phyloP scores from a whole-genome alignment of 2,888 invertebrate genomes.

The Pheosia gnoma region DNA sequence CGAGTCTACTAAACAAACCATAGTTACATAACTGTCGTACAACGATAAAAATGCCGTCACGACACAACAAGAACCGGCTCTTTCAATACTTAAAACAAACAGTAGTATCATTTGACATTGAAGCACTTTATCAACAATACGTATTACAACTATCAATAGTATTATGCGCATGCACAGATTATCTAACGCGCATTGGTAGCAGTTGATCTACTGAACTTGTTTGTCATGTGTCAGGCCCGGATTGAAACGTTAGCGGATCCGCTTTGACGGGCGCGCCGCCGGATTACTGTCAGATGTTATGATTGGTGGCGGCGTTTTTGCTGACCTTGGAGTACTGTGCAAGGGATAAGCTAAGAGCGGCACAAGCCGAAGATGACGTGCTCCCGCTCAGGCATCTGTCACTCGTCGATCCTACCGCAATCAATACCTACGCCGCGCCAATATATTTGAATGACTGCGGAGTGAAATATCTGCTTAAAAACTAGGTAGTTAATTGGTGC shows the following conservation, averaged over 20 bases:
- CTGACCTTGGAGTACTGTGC: slow-evolving; percentile 10
- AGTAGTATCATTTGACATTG: not conserved
- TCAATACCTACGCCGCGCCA: too few species aligned
- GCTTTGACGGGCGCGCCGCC: slow-evolving; percentile 50
- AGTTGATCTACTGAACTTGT: slow-evolving; percentile 31
- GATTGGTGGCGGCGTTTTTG: slow-evolving; percentile 56
- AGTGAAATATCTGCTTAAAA: too few species aligned
- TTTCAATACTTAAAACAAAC: not conserved
- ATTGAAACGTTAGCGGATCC: slow-evolving; percentile 52
- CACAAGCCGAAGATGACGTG: too few species aligned
- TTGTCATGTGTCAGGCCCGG: slow-evolving; percentile 22
- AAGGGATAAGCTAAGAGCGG: slow-evolving; percentile 12
- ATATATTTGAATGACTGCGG: too few species aligned
- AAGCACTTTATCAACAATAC: not conserved
- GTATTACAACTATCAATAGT: not conserved
- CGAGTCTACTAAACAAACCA: too few species aligned
- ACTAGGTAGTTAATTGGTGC: too few species aligned
- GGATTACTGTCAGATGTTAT: slow-evolving; percentile 57
- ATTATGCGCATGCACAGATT: not conserved
- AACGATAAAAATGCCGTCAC: not conserved
- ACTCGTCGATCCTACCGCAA: too few species aligned
- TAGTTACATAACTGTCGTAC: too few species aligned
- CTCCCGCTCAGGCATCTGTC: too few species aligned
- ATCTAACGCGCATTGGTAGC: not conserved
- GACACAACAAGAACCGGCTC: not conserved